Conservation (phyloP, 2,888 invertebrate genomes). For the Lasius fuliginosus region DNA sequence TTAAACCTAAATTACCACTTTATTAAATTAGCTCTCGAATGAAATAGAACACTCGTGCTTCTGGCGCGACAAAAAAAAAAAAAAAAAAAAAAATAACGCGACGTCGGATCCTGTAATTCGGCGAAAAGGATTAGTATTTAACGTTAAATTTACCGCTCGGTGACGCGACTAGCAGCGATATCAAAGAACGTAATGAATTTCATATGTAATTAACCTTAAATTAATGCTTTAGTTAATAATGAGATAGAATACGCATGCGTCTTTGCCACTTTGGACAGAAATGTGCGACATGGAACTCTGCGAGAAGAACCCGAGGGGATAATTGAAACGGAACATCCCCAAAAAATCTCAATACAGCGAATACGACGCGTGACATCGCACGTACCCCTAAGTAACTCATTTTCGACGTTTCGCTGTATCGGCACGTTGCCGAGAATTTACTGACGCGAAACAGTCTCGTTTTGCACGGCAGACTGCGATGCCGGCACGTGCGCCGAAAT, state of each 20-base stretch:
- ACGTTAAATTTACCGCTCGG: conserved; percentile 9
- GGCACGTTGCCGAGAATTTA: conserved; percentile 63
- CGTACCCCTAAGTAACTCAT: conserved; percentile 56
- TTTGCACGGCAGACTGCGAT: conserved; percentile 52
- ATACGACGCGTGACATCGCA: conserved; percentile 53
- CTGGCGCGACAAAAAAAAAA: not conserved
- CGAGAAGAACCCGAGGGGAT: not conserved
- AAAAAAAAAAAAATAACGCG: not conserved
- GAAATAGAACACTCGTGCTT: too few species aligned
- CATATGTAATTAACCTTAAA: conserved; percentile 18
- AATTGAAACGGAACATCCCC: not conserved
- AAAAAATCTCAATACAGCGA: not conserved
- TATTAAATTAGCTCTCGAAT: not conserved
- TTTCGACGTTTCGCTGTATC: conserved; percentile 60
- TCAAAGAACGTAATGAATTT: conserved; percentile 29
- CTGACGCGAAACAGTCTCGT: conserved; percentile 61
- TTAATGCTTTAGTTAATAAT: conserved; percentile 2
- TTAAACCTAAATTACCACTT: conserved; percentile 23
- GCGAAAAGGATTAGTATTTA: not conserved
- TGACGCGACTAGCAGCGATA: not conserved
- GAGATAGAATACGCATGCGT: not conserved
- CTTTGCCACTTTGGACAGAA: not conserved
- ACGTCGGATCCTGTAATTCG: not conserved
- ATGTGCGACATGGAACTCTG: not conserved
- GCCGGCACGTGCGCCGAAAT: conserved; percentile 54